A percentile compares a stretch with the other conserved stretches of the same genome.
phyloP scores from a whole-genome alignment of 2,113 vertebrate genomes.

The Cervus canadensis region DNA sequence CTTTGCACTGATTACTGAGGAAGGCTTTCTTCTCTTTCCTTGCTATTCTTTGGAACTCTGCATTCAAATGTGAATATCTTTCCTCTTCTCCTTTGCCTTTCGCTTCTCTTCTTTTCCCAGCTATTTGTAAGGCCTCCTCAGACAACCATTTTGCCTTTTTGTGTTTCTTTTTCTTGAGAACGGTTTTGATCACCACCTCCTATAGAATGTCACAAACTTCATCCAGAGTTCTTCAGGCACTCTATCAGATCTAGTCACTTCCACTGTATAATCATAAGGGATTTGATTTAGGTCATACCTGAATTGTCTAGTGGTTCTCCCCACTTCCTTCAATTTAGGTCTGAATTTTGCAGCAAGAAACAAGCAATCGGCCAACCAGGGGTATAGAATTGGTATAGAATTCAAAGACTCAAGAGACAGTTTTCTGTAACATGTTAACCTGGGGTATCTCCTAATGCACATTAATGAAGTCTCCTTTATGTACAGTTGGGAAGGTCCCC shows the following conservation, averaged over 20 bases:
- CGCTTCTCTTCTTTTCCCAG: not conserved
- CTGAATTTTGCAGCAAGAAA: not conserved
- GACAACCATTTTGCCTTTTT: not conserved
- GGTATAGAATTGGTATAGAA: too few species aligned
- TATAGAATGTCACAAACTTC: not conserved
- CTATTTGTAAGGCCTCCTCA: not conserved
- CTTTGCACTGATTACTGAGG: not conserved
- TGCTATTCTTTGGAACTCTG: not conserved
- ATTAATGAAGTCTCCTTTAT: too few species aligned
- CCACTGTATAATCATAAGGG: not conserved
- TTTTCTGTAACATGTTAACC: too few species aligned
- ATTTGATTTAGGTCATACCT: not conserved
- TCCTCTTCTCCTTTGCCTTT: not conserved
- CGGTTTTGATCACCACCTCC: not conserved
- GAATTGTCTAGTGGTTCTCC: not conserved
- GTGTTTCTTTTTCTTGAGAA: not conserved
- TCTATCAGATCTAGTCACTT: not conserved
- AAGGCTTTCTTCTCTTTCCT: not conserved
- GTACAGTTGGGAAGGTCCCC: too few species aligned
- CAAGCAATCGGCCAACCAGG: too few species aligned
- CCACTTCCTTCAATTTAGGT: not conserved
- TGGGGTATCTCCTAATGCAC: too few species aligned
- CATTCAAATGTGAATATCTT: not conserved
- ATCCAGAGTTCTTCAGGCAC: not conserved
- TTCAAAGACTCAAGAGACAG: too few species aligned